phyloP scores from a whole-genome alignment of 2,113 vertebrate genomes.

The Halcyon malimbica region DNA sequence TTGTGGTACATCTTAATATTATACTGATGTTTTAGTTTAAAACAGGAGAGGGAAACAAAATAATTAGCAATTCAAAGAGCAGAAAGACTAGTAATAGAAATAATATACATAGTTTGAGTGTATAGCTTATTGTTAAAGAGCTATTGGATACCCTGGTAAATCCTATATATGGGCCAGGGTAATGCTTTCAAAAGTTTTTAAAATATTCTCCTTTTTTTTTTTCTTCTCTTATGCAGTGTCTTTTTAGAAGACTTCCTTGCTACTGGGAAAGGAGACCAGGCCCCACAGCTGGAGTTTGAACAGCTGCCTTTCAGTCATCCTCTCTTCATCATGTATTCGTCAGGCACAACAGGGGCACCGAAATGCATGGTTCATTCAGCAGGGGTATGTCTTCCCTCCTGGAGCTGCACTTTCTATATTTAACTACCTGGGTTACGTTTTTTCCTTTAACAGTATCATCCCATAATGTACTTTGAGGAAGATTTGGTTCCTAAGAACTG shows the following conservation, averaged over 20 bases:
- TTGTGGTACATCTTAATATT: neutral
- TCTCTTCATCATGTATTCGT: slow-evolving; percentile 95
- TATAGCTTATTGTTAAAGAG: neutral
- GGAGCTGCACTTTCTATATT: neutral
- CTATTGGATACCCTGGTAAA: neutral
- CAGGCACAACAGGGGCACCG: slow-evolving; percentile 94
- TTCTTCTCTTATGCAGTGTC: slow-evolving; percentile 66
- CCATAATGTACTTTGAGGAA: neutral
- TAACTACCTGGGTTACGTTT: neutral
- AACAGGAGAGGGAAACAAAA: neutral
- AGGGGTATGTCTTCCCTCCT: slow-evolving; percentile 81
- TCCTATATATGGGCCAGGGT: neutral
- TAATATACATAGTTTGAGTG: too few relatives aligned
- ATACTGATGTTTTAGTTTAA: neutral
- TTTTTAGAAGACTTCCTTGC: slow-evolving; percentile 93
- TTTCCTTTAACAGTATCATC: neutral
- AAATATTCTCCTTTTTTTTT: neutral
- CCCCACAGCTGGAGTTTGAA: slow-evolving; percentile 95
- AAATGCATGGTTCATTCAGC: slow-evolving; percentile 99
- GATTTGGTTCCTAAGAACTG: neutral
- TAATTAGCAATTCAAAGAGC: neutral
- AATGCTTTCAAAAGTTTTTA: neutral
- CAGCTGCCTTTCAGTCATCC: slow-evolving; percentile 95
- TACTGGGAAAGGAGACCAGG: slow-evolving; percentile 79
- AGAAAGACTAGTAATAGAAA: neutral